Percentiles rank a stretch among this genome's conserved stretches.
These are phyloP conservation scores for Microctonus aethiopoides DNA, from an alignment of 2,888 invertebrate species.

Conservation along the genomic window DNA sequence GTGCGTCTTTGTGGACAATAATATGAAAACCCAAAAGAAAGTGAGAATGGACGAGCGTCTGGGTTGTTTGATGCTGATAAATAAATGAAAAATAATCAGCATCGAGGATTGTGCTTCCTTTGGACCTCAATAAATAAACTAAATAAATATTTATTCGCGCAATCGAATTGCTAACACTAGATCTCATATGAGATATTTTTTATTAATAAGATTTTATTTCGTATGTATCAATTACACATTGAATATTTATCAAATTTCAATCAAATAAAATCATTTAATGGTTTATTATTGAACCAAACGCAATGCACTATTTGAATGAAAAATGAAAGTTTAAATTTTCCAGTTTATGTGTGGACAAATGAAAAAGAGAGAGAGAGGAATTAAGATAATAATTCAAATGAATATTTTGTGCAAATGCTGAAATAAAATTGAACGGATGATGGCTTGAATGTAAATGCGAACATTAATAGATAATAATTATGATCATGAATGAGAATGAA, in stretches of 20 bases:
- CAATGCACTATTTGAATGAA: constrained; percentile 26
- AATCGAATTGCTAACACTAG: constrained; percentile 25
- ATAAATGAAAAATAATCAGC: constrained; percentile 22
- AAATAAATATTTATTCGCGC: constrained; percentile 30
- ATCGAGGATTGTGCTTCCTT: constrained; percentile 45
- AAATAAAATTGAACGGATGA: too few relatives aligned
- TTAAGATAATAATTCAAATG: constrained; percentile 2
- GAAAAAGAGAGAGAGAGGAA: background rate
- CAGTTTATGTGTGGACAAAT: constrained; percentile 16
- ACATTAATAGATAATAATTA: constrained; percentile 20
- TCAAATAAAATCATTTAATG: background rate
- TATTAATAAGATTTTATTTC: background rate
- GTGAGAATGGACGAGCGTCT: background rate
- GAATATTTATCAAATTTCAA: background rate
- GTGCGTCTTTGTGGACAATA: constrained; percentile 46
- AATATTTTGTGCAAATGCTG: constrained; percentile 9
- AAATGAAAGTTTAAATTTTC: constrained; percentile 29
- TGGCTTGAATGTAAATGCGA: too few relatives aligned
- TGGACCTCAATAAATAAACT: constrained; percentile 34
- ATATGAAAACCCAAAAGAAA: constrained; percentile 17
- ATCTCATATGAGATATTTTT: constrained; percentile 5
- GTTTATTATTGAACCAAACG: background rate
- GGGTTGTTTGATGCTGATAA: constrained; percentile 21
- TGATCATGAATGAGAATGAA: constrained; percentile 19
- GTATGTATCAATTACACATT: background rate